phyloP scores from a whole-genome alignment of 2,797 vertebrate genomes.

The Garrulus glandarius region DNA sequence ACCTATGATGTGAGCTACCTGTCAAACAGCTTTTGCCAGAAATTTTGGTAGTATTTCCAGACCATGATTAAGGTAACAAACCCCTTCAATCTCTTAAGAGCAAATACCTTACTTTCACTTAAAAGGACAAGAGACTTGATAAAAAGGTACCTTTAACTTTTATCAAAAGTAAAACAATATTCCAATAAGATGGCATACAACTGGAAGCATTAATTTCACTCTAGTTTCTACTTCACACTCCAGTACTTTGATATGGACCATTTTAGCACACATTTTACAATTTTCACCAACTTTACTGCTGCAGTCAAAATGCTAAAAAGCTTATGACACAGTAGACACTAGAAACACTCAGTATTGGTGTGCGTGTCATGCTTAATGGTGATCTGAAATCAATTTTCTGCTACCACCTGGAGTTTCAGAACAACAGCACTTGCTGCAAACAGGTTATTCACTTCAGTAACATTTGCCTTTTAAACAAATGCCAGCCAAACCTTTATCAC shows the following conservation, averaged over 20 bases:
- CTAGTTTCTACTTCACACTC: background rate
- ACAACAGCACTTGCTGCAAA: background rate
- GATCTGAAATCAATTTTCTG: background rate
- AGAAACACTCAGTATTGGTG: background rate
- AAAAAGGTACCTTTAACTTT: background rate
- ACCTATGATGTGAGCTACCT: background rate
- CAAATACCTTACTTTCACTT: background rate
- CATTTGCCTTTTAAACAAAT: background rate
- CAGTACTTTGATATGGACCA: background rate
- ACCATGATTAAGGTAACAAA: background rate
- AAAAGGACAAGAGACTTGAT: background rate
- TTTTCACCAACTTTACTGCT: background rate
- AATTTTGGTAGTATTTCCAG: background rate
- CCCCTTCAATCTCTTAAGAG: background rate
- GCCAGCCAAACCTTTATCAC: background rate
- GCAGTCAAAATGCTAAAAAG: background rate
- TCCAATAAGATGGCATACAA: background rate
- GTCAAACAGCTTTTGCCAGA: background rate
- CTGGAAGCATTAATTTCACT: background rate
- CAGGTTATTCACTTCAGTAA: background rate
- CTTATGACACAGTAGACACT: background rate
- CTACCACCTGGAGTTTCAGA: background rate
- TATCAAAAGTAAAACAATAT: background rate
- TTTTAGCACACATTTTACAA: background rate
- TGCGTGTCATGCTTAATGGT: background rate